Base-by-base conservation (phyloP, 1,140 invertebrate genomes). In the Adoxophyes honmai region DNA sequence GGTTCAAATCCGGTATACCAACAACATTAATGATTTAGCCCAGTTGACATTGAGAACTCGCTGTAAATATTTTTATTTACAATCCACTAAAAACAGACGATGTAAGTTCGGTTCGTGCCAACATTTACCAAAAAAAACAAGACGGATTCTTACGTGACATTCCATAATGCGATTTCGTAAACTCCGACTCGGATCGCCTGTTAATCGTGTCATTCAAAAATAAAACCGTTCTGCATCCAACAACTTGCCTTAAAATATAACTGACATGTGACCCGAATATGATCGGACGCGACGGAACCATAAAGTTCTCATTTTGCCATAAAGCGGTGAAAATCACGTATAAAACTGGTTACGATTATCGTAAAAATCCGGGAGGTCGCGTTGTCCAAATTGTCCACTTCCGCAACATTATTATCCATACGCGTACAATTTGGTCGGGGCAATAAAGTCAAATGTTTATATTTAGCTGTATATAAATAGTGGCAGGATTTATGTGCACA, bases 401-500 rank as follows among this genome's bases (percentile, higher is more conserved):
- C 55, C 55, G 37, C 55, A 34, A 8, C 28, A 56, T 38, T 39
- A 33, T 11, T 48, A 14, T 36, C 11, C 34, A 28, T 48, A 48
- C 21, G 35, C 39, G 54, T 21, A 28, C 59, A 52, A 61, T 61
- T 61, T 56, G 10, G 59, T 60, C 7, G 13, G 37, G 16, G 52
- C 56, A 62, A 70, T 68, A 75, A 66, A 67, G 65, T 66, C 38
- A 54, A 64, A 69, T 67, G 69, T 75, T 59, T 69, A 73, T 68
- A 68, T 73, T 73, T 70, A 64, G 63, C 39, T 14, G 51, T 38
- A 62, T 68, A 75, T 75, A 75, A 78, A 78, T 78, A 78, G 62
- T 63, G 55, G 51, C 55, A 51, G 65, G 66, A 75, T 75, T 69
- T 78, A 73, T 70, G 64, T 55, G 57, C 61, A 44, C 38, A 48